phyloP scores from a whole-genome alignment of 2,113 vertebrate genomes.

The Ptilonorhynchus violaceus region DNA sequence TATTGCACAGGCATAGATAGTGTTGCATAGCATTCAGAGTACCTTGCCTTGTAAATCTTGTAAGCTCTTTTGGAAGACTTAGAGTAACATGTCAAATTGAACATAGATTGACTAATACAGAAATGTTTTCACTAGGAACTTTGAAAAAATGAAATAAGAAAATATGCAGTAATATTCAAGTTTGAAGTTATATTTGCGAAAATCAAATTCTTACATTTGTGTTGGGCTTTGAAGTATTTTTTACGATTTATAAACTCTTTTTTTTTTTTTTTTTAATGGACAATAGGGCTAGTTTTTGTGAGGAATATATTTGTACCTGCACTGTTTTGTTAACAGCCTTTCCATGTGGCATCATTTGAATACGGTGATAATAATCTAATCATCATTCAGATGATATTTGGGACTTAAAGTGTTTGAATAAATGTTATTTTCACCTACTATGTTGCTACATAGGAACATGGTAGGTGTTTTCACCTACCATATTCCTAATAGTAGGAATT shows the following conservation, averaged over 20 bases:
- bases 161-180: not conserved
- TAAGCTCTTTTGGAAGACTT: not conserved
- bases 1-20: not conserved
- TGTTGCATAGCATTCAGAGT: not conserved
- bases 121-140: not conserved
- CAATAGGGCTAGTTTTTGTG: not conserved
- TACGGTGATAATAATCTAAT: not conserved
- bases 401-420: not conserved
- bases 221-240: not conserved
- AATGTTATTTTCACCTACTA: not conserved
- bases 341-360: not conserved
- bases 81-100: not conserved
- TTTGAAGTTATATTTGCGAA: not conserved
- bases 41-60: not conserved
- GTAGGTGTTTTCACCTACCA: not conserved
- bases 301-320: not conserved
- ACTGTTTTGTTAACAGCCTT: not conserved
- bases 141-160: not conserved
- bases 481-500: not conserved
- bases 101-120: not conserved
- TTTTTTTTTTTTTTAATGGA: not conserved
- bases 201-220: accelerated
- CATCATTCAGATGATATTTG: not conserved
- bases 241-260: not conserved
- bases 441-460: no score